These are phyloP conservation scores for Ormyrus rosae DNA, from an alignment of 2,888 invertebrate genomes.

Conservation along the genomic window DNA sequence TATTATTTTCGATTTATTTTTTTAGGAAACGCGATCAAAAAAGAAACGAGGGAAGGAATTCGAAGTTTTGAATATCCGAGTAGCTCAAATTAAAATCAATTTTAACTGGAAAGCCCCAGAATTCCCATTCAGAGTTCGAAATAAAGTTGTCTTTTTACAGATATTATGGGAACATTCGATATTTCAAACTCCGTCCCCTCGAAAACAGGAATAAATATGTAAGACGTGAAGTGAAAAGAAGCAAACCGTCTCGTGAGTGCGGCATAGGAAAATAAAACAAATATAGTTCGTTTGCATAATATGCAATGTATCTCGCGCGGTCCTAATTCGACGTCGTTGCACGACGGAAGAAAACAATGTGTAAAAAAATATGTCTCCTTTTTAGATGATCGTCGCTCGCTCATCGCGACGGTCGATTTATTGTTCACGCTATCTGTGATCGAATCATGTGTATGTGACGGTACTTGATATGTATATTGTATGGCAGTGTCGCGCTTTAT, in stretches of 20 bases:
- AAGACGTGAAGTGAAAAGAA: background rate
- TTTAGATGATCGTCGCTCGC: slow-evolving; percentile 10
- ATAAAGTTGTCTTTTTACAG: background rate
- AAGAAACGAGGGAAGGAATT: background rate
- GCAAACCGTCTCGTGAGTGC: slow-evolving; percentile 23
- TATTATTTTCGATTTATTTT: slow-evolving; percentile 12
- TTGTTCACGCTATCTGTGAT: slow-evolving; percentile 50
- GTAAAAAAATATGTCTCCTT: slow-evolving; percentile 20
- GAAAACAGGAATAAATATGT: slow-evolving; percentile 1
- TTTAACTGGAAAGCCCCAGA: too few species aligned
- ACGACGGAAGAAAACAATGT: slow-evolving; percentile 17
- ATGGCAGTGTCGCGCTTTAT: slow-evolving; percentile 18
- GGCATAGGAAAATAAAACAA: background rate
- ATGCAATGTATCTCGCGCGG: slow-evolving; percentile 20
- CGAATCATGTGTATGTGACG: slow-evolving; percentile 35
- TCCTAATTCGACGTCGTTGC: slow-evolving; percentile 21
- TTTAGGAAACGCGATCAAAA: slow-evolving; percentile 20
- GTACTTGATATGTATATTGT: slow-evolving; percentile 22
- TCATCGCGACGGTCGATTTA: slow-evolving; percentile 21
- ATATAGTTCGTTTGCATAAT: slow-evolving; percentile 3
- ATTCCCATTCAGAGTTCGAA: background rate
- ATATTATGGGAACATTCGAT: background rate
- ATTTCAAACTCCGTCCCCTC: slow-evolving; percentile 32
- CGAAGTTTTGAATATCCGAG: slow-evolving; percentile 8
- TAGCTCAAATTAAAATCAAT: background rate